Evolutionary conservation across 2,113 vertebrate genomes (phyloP), one percentile per base, ranked within the genome.

Genomic region (Halcyon malimbica): DNA sequence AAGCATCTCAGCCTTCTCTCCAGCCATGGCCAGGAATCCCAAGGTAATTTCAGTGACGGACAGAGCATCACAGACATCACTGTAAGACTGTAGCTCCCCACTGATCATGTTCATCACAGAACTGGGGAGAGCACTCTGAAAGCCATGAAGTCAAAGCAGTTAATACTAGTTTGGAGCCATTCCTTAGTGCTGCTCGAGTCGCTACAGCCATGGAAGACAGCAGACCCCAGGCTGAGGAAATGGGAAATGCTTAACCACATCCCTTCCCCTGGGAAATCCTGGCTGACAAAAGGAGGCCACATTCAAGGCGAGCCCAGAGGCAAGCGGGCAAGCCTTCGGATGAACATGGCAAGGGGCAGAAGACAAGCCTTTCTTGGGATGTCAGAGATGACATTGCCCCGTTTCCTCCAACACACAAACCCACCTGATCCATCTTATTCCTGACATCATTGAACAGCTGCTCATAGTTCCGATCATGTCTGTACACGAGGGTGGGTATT

Each of bases 11-110:
- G 98, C 71, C 1, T 98, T 96, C 77, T 98, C 99, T 4, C 99
- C 99, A 8, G 98, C 98, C 92, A 98, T 99, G 95, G 99, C 98
- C 75, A 99, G 98, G 96, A 99, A 99, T 15, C 99, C 98, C 64
- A 99, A 90, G 5, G 98, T 97, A 59, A 99, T 97, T 91, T 99
- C 99, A 69, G 98, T 82, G 14, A 98, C 95, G 12, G 98, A 98
- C 87, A 99, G 95, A 16, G 99, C 99, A 51, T 99, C 99, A 56
- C 99, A 99, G 95, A 98, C 97, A 8, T 99, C 99, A 9, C 98
- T 99, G 96, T 99, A 99, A 50, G 98, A 98, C 92, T 98, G 98
- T 35, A 99, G 97, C 68, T 99, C 99, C 56, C 98, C 98, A 16
- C 97, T 94, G 94, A 99, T 95, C 20, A 95, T 87, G 18, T 90